Evolutionary conservation across 1,140 invertebrate species (phyloP).

Genomic region (Zaprionus tsacasi): DNA sequence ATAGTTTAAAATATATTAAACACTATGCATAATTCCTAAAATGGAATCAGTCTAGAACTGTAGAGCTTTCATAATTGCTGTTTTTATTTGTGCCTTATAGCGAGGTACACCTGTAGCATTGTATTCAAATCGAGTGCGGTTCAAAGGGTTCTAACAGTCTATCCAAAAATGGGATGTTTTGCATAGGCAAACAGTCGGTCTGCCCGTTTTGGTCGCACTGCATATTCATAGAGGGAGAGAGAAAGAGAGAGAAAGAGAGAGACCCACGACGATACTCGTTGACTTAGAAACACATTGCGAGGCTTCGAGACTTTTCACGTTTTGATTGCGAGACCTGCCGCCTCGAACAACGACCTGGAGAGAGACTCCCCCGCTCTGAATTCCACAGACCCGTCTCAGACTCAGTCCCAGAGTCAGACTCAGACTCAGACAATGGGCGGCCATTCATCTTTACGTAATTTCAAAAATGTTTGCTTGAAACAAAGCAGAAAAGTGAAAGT

Average conservation of each 20-base stretch:
- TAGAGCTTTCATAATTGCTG: background rate
- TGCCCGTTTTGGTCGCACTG: conserved; percentile 6
- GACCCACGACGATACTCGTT: background rate
- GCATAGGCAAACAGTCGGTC: conserved; percentile 16
- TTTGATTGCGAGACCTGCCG: conserved; percentile 37
- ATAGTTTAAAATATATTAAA: no score
- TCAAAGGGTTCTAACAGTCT: conserved; percentile 14
- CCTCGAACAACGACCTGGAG: conserved; percentile 57
- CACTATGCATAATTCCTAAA: background rate
- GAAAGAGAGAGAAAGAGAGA: no score
- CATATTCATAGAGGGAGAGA: conserved; percentile 16
- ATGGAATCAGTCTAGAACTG: background rate
- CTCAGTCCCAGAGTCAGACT: conserved; percentile 26
- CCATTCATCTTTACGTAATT: conserved; percentile 81
- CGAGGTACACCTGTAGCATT: background rate
- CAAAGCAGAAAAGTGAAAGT: conserved; percentile 80
- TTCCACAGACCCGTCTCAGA: conserved; percentile 38
- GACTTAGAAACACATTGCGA: conserved; percentile 4
- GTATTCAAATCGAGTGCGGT: conserved; percentile 4
- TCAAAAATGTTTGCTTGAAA: conserved; percentile 72
- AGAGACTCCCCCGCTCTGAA: conserved; percentile 58
- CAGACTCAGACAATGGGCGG: conserved; percentile 63
- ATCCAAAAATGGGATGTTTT: conserved; percentile 11
- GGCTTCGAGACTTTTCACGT: conserved; percentile 18
- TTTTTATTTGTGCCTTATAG: background rate